Percentiles rank a stretch among this genome's conserved stretches.
Conservation (phyloP, 2,797 vertebrate species). For the Dendrocincla tyrannina region DNA sequence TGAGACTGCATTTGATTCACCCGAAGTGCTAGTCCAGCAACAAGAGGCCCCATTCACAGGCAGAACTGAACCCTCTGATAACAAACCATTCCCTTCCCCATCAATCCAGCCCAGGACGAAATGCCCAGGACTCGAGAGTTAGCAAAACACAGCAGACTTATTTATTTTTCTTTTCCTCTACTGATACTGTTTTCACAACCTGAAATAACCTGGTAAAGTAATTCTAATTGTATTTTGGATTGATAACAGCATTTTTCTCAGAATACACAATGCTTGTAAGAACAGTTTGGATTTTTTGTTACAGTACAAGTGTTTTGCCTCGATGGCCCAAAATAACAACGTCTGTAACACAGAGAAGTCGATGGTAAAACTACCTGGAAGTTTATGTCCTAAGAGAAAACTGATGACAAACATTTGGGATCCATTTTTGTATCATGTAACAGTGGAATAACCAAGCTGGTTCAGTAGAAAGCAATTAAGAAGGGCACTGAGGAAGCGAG, state of each 20-base stretch:
- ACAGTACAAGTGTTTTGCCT: neutral
- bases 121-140: neutral
- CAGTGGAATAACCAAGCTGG: conserved; percentile 17
- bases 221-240: conserved; percentile 61
- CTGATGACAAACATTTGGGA: conserved; percentile 19
- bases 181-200: conserved; percentile 58
- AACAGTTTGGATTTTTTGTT: conserved; percentile 16
- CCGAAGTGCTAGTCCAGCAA: neutral
- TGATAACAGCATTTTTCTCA: conserved; percentile 57
- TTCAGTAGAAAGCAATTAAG: conserved; percentile 33
- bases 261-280: conserved; percentile 19
- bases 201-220: conserved; percentile 60
- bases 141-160: conserved; percentile 25
- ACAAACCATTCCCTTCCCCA: neutral
- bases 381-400: conserved; percentile 34
- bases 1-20: neutral
- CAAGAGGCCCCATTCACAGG: neutral
- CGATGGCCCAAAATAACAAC: neutral
- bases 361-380: conserved; percentile 24
- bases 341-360: conserved; percentile 11
- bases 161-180: conserved; percentile 53
- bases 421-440: conserved; percentile 24
- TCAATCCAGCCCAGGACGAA: neutral
- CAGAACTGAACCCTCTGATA: neutral
- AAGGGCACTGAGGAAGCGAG: neutral